phyloP scores from a whole-genome alignment of 1,140 invertebrate species.

The Aphaenogaster ashmeadi region DNA sequence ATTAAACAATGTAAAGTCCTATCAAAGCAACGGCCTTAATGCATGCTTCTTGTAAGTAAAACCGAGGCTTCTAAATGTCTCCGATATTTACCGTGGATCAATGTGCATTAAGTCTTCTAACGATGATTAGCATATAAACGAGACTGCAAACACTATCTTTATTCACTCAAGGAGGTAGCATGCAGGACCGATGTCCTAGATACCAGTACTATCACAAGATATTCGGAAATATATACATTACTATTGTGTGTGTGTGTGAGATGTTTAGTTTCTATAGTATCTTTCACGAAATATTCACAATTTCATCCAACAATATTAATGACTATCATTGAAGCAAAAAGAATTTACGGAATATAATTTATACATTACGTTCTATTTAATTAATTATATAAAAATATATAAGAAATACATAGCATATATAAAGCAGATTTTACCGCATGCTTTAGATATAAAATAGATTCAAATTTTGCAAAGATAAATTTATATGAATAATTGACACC shows the following conservation, averaged over 20 bases:
- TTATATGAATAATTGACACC: not conserved
- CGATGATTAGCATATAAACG: constrained; percentile 49
- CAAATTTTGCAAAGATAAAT: not conserved
- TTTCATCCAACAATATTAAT: not conserved
- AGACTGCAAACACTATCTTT: constrained; percentile 20
- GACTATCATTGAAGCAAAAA: not conserved
- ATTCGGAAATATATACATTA: not conserved
- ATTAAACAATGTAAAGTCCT: not conserved
- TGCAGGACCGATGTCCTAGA: not conserved
- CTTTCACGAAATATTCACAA: not conserved
- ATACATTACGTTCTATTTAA: not conserved
- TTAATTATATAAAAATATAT: not conserved
- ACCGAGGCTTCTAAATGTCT: not conserved
- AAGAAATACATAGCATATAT: not conserved
- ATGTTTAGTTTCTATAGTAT: not conserved
- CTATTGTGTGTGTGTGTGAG: not conserved
- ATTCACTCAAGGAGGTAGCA: not conserved
- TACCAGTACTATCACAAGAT: not conserved
- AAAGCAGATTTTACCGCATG: not conserved
- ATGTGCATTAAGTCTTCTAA: constrained; percentile 15
- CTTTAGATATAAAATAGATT: not conserved
- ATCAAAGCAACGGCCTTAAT: not conserved
- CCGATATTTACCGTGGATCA: constrained; percentile 22
- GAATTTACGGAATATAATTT: not conserved
- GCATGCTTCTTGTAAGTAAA: not conserved